Evolutionary conservation across 2,113 vertebrate genomes (phyloP), one percentile per base, ranked within the genome.

Genomic region (Pristiophorus japonicus): DNA sequence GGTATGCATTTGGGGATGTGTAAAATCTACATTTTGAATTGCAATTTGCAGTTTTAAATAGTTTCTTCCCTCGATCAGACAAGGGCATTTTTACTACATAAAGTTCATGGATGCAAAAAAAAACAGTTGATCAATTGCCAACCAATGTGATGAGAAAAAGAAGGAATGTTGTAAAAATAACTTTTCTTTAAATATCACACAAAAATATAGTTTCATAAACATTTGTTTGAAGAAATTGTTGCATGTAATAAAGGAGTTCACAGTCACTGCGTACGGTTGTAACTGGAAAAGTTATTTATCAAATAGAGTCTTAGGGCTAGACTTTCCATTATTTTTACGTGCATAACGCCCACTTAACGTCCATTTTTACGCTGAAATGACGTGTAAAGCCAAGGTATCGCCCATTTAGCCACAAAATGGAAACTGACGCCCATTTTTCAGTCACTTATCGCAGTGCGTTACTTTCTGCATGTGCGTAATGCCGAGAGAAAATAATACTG

Each of bases 21-120:
- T 27, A 45, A 73, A 94, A 94, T 70, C 27, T 94, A 51, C 51
- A 94, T 94, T 59, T 94, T 47, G 45, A 70, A 59, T 30, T 45
- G 65, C 27, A 94, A 70, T 94, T 70, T 70, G 66, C 34, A 66
- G 14, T 67, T 94, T 94, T 67, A 94, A 94, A 70, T 94, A 47
- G 12, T 47, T 67, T 47, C 38, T 94, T 47, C 65, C 65, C 38
- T 94, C 65, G 10, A 30, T 47, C 45, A 67, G 24, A 18, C 65
- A 70, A 30, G 65, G 65, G 27, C 45, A 94, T 47, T 27, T 47
- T 70, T 70, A 67, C 45, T 73, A 18, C 24, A 4, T 7, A 94
- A 94, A 27, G 66, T 51, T 30, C 14, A 47, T 51, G 24, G 45
- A 4, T 22, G 55, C 38, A 62, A 92, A 63, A 2, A 22, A 81